Conservation (phyloP, 2,888 invertebrate species). For the Hirtodrosophila histrioides region DNA sequence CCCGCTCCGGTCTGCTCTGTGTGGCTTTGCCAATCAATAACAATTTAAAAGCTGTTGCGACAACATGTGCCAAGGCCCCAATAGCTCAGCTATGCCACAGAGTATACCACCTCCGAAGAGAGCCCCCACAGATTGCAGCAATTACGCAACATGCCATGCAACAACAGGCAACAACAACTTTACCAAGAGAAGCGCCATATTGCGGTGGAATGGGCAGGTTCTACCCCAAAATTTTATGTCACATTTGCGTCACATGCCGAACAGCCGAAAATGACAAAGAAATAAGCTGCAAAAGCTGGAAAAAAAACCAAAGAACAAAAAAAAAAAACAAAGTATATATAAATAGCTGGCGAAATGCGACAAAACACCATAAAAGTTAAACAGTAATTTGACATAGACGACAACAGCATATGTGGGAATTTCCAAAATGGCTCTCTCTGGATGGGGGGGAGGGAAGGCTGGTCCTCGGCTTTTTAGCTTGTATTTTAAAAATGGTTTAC, state of each 20-base stretch:
- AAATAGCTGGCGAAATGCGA: constrained; percentile 69
- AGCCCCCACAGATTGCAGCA: constrained; percentile 72
- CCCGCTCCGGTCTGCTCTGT: constrained; percentile 7
- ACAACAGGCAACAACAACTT: constrained; percentile 33
- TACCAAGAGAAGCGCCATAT: constrained; percentile 68
- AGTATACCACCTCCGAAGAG: constrained; percentile 40
- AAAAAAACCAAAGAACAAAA: constrained; percentile 35
- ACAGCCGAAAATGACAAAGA: constrained; percentile 75
- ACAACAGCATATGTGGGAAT: constrained; percentile 67
- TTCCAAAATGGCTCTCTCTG: constrained; percentile 1
- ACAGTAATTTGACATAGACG: constrained; percentile 77
- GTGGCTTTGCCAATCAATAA: constrained; percentile 68
- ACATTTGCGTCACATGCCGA: constrained; percentile 72
- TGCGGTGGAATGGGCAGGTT: constrained; percentile 50
- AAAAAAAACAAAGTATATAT: constrained; percentile 26
- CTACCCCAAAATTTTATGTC: constrained; percentile 69
- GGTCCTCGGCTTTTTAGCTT: constrained; percentile 11
- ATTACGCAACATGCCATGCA: constrained; percentile 76
- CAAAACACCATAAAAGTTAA: constrained; percentile 77
- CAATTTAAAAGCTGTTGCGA: constrained; percentile 78
- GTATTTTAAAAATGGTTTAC: constrained; percentile 62
- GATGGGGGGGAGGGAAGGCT: not conserved
- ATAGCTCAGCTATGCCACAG: constrained; percentile 29
- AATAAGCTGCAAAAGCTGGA: constrained; percentile 71
- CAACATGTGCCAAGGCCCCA: constrained; percentile 67